A percentile compares a stretch with the other conserved stretches of the same genome.
Conservation (phyloP, 1,140 invertebrate species). For the Hydropsyche tenuis region DNA sequence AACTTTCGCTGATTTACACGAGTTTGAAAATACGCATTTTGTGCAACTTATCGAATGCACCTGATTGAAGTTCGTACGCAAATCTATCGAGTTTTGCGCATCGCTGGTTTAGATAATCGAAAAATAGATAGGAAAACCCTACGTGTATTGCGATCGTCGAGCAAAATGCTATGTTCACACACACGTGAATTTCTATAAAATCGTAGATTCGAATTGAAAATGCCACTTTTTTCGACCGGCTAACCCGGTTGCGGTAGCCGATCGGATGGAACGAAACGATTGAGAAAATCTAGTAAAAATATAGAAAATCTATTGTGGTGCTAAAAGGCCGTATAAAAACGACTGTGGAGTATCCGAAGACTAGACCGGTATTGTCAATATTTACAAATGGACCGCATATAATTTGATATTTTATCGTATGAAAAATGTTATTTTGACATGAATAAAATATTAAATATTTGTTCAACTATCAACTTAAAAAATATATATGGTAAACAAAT, state of each 20-base stretch:
- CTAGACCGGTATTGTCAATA: not conserved
- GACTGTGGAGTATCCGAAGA: not conserved
- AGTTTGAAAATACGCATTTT: not conserved
- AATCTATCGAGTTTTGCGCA: slow-evolving; percentile 1
- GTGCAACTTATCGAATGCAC: not conserved
- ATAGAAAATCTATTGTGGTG: not conserved
- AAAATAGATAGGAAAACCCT: not conserved
- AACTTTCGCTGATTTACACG: no score
- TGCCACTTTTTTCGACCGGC: slow-evolving; percentile 29
- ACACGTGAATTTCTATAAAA: no score
- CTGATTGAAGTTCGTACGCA: not conserved
- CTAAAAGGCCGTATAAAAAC: no score
- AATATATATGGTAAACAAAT: no score
- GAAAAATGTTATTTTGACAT: no score
- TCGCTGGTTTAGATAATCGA: slow-evolving; percentile 9
- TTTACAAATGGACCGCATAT: not conserved
- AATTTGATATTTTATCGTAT: no score
- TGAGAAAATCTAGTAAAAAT: not conserved
- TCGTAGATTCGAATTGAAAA: no score
- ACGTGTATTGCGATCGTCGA: not conserved
- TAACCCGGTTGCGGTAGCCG: slow-evolving; percentile 36
- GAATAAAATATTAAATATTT: no score
- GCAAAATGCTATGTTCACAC: no score
- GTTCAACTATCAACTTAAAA: no score
- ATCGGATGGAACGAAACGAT: slow-evolving; percentile 34